Evolutionary conservation across 2,888 invertebrate species (phyloP).

Genomic region (Oithona nana): DNA sequence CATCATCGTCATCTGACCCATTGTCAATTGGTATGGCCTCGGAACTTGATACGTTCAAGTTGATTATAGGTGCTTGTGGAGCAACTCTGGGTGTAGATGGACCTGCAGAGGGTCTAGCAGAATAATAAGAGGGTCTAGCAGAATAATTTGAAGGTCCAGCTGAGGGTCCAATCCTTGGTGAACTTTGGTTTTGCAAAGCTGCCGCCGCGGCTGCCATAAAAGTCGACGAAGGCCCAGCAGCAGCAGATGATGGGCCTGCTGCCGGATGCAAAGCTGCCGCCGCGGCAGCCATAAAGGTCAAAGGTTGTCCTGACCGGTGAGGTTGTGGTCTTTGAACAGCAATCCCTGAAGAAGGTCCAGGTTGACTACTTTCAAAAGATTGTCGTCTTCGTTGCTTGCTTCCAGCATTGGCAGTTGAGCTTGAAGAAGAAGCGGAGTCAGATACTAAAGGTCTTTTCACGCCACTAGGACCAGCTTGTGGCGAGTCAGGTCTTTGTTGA

Average conservation of each 20-base stretch:
- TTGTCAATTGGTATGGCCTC: background rate
- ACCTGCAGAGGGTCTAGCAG: no score
- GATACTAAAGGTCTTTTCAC: background rate
- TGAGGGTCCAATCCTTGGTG: no score
- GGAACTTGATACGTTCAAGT: background rate
- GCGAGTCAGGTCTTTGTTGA: background rate
- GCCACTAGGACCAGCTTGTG: background rate
- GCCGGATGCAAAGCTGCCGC: background rate
- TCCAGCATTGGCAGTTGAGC: background rate
- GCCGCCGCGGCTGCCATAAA: no score
- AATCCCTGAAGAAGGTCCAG: no score
- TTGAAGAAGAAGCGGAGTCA: background rate
- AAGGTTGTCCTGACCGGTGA: background rate
- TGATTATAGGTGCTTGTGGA: background rate
- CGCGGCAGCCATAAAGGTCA: background rate
- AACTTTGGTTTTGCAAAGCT: no score
- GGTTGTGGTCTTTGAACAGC: background rate
- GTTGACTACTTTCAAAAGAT: no score
- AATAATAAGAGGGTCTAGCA: no score
- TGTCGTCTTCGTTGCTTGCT: no score
- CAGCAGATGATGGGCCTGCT: background rate
- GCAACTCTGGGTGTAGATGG: no score
- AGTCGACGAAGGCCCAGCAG: background rate
- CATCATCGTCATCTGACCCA: background rate
- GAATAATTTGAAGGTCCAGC: no score